These are phyloP conservation scores for Prionailurus viverrinus DNA, from an alignment of 2,113 vertebrate genomes.

Conservation along the genomic window DNA sequence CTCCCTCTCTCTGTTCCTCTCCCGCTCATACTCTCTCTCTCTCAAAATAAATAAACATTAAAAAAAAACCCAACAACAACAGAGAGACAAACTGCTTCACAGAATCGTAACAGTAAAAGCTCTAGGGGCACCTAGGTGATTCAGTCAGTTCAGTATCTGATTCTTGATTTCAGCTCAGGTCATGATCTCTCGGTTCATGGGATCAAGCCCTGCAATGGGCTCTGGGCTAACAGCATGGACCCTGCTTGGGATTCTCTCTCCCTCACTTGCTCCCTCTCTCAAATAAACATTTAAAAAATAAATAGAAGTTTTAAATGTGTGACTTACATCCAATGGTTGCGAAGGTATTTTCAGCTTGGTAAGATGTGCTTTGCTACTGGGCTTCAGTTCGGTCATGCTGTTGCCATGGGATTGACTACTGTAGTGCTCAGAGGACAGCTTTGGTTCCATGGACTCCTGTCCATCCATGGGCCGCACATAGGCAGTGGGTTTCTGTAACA, in stretches of 20 bases:
- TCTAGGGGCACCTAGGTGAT: background rate
- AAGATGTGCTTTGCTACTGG: constrained; percentile 95
- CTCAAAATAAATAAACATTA: too few relatives aligned
- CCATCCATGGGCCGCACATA: constrained; percentile 99
- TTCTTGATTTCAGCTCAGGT: background rate
- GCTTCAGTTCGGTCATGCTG: constrained; percentile 94
- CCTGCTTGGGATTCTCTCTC: background rate
- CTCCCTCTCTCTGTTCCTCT: too few relatives aligned
- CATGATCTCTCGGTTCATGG: too few relatives aligned
- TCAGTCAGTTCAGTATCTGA: background rate
- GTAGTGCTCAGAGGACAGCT: constrained; percentile 94
- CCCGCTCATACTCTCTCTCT: too few relatives aligned
- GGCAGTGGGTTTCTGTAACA: constrained; percentile 98
- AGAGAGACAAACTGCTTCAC: background rate
- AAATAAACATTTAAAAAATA: background rate
- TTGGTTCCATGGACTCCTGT: constrained; percentile 97
- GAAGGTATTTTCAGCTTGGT: constrained; percentile 99
- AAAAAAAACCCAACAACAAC: too few relatives aligned
- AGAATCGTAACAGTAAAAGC: background rate
- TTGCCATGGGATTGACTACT: constrained; percentile 92
- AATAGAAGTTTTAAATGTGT: background rate
- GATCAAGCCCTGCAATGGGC: too few relatives aligned
- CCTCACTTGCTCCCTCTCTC: background rate
- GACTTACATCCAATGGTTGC: constrained; percentile 94
- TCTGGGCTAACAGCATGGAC: too few relatives aligned